Evolutionary conservation across 1,140 invertebrate species (phyloP), one percentile per base, ranked within the genome.

Genomic region (Megathymus violae): DNA sequence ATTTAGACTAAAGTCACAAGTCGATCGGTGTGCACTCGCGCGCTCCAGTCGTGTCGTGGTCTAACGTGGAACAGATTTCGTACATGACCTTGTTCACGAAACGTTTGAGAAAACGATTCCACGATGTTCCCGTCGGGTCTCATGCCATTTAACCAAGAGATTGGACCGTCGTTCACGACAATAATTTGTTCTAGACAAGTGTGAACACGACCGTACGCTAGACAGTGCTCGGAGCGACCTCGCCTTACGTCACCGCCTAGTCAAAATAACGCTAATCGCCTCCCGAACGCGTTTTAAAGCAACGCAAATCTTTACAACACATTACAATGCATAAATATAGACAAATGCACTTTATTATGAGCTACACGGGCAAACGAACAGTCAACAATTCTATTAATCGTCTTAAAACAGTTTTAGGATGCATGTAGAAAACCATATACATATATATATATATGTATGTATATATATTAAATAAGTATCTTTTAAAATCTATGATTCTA

Each of bases 1-100:
- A 87, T 85, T 82, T 82, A 76, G 76, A 83, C 78, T 85, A 87
- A 78, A 76, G 75, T 82, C 51, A 54, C 27, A 22, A 31, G 46
- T 48, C n/a, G 9, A 31, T 48, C 9, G 22, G 3, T 15, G 25
- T 31, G 38, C 4, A 56, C 52, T 56, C 22, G 15, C n/a, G 19
- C 52, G 36, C 40, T 43, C 4, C 40, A n/a, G 52, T 38, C 52
- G 40, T 31, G 52, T 38, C 11, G 17, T 9, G 27, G 7, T 25
- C 41, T 6, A 4, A 16, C 19, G 16, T 56, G 0, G 1, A 40
- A 17, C 6, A 27, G 40, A 13, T 16, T 16, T 43, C 13, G n/a
- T n/a, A n/a, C n/a, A n/a, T n/a, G n/a, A n/a, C n/a, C n/a, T n/a
- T n/a, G n/a, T n/a, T n/a, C n/a, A n/a, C n/a, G n/a, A n/a, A n/a